These are phyloP conservation scores for Tortricodes alternella DNA, from an alignment of 2,888 invertebrate genomes.

Conservation along the genomic window DNA sequence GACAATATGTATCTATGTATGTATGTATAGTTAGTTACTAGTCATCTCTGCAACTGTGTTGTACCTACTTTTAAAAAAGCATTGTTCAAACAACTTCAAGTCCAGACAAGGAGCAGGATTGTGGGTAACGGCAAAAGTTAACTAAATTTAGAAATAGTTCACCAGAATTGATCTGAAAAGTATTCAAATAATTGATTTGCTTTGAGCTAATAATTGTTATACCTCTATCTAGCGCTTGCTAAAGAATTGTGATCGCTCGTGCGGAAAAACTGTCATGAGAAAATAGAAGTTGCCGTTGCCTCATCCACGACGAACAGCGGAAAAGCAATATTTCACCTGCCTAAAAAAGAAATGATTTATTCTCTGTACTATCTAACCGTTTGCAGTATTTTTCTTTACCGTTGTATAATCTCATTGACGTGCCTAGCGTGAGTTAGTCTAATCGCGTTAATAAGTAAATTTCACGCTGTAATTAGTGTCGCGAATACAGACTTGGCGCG, in stretches of 20 bases:
- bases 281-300: constrained; percentile 25
- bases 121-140: no score
- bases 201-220: constrained; percentile 29
- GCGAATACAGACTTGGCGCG: background rate
- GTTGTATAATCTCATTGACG: background rate
- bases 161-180: constrained; percentile 1
- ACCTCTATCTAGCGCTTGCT: constrained; percentile 18
- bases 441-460: constrained; percentile 7
- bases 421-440: constrained; percentile 9
- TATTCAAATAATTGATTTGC: constrained; percentile 21
- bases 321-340: constrained; percentile 24
- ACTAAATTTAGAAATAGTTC: no score
- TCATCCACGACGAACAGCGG: constrained; percentile 13
- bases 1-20: no score
- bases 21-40: no score
- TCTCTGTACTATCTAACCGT: background rate
- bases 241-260: constrained; percentile 23
- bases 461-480: constrained; percentile 20
- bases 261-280: constrained; percentile 31
- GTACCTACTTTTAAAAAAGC: no score
- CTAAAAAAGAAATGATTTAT: constrained; percentile 15
- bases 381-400: constrained; percentile 8
- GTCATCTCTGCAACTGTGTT: no score
- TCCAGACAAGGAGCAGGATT: no score
- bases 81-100: no score